Evolutionary conservation across 2,113 vertebrate genomes (phyloP).

Genomic region (Ictalurus punctatus): DNA sequence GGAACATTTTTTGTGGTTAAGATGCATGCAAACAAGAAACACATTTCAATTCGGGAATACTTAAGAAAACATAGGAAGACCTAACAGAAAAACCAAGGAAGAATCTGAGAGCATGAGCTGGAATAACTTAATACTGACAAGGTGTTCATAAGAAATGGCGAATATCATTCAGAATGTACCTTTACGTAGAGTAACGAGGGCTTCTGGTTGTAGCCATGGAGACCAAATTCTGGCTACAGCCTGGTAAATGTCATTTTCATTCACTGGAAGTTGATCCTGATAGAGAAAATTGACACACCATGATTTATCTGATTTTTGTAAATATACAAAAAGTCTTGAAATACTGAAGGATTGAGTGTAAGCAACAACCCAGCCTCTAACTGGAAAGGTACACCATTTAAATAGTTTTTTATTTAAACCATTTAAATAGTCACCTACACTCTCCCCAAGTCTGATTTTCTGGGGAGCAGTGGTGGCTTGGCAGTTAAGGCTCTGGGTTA

Average conservation of each 20-base stretch:
- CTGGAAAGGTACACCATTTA: neutral
- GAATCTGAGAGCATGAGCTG: neutral
- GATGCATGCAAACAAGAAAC: neutral
- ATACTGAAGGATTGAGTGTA: neutral
- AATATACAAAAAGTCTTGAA: neutral
- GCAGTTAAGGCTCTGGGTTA: no score
- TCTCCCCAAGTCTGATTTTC: neutral
- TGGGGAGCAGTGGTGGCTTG: no score
- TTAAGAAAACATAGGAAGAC: neutral
- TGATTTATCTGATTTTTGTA: neutral
- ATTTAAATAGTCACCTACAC: neutral
- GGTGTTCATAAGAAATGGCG: neutral
- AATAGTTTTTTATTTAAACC: no score
- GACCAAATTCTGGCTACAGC: slow-evolving; percentile 86
- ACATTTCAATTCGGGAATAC: neutral
- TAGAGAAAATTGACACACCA: slow-evolving; percentile 16
- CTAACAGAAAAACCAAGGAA: no score
- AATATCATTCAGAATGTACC: slow-evolving; percentile 68
- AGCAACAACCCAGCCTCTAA: neutral
- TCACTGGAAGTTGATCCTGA: slow-evolving; percentile 86
- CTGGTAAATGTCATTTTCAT: slow-evolving; percentile 80
- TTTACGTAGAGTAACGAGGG: slow-evolving; percentile 81
- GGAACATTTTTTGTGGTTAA: neutral
- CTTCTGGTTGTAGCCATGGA: slow-evolving; percentile 83
- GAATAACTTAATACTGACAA: neutral